Base-by-base conservation (phyloP, 2,797 vertebrate genomes). In the Tolypeutes matacus region DNA sequence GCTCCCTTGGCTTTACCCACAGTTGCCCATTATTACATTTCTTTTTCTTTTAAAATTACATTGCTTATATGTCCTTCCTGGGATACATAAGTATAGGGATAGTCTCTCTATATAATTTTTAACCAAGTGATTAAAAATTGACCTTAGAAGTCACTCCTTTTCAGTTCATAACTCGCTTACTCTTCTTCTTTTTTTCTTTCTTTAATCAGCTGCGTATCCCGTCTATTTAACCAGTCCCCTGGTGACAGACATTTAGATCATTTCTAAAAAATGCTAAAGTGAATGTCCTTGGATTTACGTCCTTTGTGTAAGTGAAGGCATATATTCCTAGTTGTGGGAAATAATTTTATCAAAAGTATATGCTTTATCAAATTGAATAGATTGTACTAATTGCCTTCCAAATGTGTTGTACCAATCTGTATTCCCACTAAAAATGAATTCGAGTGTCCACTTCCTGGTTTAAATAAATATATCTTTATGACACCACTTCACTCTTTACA, bases 281-380 rank as follows among this genome's bases (percentile, higher is more conserved):
- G 51, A 84, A 20, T 84, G 58, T 73, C 58, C 58, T 72, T 78
- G 31, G 34, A 6, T 93, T 29, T 77, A 13, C 81, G 21, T 58
- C 18, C n/a, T 69, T 86, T 77, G 70, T 42, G 46, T 27, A 88
- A 80, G 17, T 73, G 31, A 83, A 80, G 86, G 31, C 69, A 51
- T 72, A 13, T 73, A 60, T 83, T 73, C n/a, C n/a, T 67, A 46
- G 21, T 20, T 51, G 78, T 88, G 49, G 46, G 46, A 67, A 58
- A 72, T 91, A 77, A 25, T 60, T 51, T 56, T 64, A 84, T 72
- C 64, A 77, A 84, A 87, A 17, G 10, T 34, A 49, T 56, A 29
- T 20, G 20, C 53, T 77, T 87, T 93, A 93, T 64, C 78, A 60
- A 91, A 36, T 91, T 94, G 93, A 89, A 85, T 34, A 89, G 56